Evolutionary conservation across 1,140 invertebrate genomes (phyloP), one percentile per base, ranked within the genome.

Genomic region (Drosophila serrata): DNA sequence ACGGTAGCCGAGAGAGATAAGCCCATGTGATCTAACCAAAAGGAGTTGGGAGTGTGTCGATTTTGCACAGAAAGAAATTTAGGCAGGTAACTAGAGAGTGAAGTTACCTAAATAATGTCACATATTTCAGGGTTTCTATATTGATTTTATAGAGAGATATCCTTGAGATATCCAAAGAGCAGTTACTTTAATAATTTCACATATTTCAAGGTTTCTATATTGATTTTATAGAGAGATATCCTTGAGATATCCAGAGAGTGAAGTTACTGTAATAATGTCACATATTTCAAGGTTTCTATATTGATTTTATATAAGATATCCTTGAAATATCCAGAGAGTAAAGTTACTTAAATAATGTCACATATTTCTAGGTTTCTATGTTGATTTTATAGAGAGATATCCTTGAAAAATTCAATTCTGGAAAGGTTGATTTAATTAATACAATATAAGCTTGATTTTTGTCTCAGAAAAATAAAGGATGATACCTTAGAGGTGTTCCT

Each of bases 1-100:
- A 53, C 65, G 46, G 62, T 65, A 43, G 46, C 65, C 35, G 22
- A 53, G 43, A 68, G 64, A 68, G 58, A 68, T 68, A 68, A 63
- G 31, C 35, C 45, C 61, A 29, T 33, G 46, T 33, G 46, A 51
- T 65, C 43, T 61, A 37, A 7, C n/a, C 46, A 17, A 2, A 19
- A 19, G 37, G 2, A 45, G 9, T 13, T 29, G 11, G n/a, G 51
- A 55, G 51, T 37, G 33, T 39, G 60, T 15, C 11, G 22, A 6
- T 8, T 8, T 22, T 33, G 11, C 64, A 68, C 61, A 7, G 35
- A 4, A 13, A 46, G 49, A 40, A 72, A 57, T 6, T 12, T 7
- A 35, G 17, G 4, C 11, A 2, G 24, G n/a, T 8, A 17, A 27
- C 15, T n/a, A 8, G 4, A 46, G 9, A 6, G 9, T 12, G 3